A percentile compares a stretch with the other conserved stretches of the same genome.
Conservation (phyloP, 1,140 invertebrate species). For the Drosophila navojoa region DNA sequence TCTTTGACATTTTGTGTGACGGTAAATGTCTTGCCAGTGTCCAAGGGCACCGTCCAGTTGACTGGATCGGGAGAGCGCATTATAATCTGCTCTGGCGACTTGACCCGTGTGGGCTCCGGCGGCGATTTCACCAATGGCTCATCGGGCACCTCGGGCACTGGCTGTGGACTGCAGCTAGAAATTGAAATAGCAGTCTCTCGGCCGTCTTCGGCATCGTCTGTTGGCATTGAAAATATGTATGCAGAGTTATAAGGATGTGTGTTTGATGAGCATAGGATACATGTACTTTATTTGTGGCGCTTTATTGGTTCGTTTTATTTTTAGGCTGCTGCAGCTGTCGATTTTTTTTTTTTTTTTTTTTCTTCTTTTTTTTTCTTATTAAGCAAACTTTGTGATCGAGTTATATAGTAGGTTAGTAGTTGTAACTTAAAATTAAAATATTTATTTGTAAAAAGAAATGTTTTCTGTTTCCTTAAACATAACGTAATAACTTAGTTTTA, state of each 20-base stretch:
- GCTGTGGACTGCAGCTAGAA: constrained; percentile 83
- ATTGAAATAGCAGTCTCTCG: constrained; percentile 82
- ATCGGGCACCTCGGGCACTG: constrained; percentile 83
- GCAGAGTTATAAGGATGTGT: constrained; percentile 30
- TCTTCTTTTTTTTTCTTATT: constrained; percentile 31
- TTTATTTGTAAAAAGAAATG: constrained; percentile 27
- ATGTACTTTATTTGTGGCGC: constrained; percentile 49
- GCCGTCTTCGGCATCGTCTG: constrained; percentile 80
- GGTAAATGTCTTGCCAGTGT: constrained; percentile 96
- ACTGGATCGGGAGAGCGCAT: constrained; percentile 95
- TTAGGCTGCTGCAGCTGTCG: constrained; percentile 60
- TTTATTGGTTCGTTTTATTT: constrained; percentile 57
- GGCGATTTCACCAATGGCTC: constrained; percentile 93
- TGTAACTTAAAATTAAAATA: constrained; percentile 60
- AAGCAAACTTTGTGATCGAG: constrained; percentile 75
- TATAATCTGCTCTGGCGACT: constrained; percentile 95
- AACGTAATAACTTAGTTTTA: constrained; percentile 40
- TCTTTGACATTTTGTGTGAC: constrained; percentile 95
- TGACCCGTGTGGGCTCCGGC: constrained; percentile 94
- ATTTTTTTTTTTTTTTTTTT: constrained; percentile 42
- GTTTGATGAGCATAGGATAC: constrained; percentile 9
- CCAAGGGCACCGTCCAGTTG: constrained; percentile 96
- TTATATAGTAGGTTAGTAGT: constrained; percentile 70
- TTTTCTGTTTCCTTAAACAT: constrained; percentile 34
- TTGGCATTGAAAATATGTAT: constrained; percentile 61